Evolutionary conservation across 2,888 invertebrate genomes (phyloP), one percentile per base, ranked within the genome.

Genomic region (Apamea sordens): DNA sequence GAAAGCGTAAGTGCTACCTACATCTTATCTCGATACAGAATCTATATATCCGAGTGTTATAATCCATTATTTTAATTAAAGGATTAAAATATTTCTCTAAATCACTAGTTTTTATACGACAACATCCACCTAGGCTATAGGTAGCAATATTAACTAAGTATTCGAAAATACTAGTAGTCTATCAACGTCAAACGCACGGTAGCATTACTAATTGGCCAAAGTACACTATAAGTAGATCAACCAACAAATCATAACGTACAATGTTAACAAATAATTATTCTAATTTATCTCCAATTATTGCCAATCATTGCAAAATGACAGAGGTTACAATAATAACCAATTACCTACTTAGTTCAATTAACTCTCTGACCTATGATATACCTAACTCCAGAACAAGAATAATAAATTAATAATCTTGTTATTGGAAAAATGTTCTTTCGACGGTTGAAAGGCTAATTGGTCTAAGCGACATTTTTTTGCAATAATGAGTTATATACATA

Each of bases 281-380:
- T 18, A 72, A 59, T 79, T 61, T 53, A 44, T 67, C 72, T 67
- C 59, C 79, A 71, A 67, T 79, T 65, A 59, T 53, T 61, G 32
- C 32, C 80, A 79, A 79, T 78, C n/a, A n/a, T 50, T 7, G 15
- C 56, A 50, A 79, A 79, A 50, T 59, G 15, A 28, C 65, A 72
- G 47, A 79, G 79, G 72, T 79, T 80, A 61, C 13, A 59, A 59
- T 71, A 79, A 41, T 41, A 73, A 50, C 32, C 72, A 79, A 59
- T 72, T 59, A 79, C 13, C 21, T 41, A 32, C 10, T 44, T 53
- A n/a, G 41, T 61, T 44, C 41, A 72, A 32, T 72, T 67, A 3
- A 41, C 79, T 53, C 11, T 24, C 5, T 36, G 79, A 79, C 64
- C 47, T 44, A 28, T 64, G 53, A n/a, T 24, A 41, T 63, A 13